Evolutionary conservation across 2,888 invertebrate genomes (phyloP), one percentile per base, ranked within the genome.

Genomic region (Drosophila greeni): DNA sequence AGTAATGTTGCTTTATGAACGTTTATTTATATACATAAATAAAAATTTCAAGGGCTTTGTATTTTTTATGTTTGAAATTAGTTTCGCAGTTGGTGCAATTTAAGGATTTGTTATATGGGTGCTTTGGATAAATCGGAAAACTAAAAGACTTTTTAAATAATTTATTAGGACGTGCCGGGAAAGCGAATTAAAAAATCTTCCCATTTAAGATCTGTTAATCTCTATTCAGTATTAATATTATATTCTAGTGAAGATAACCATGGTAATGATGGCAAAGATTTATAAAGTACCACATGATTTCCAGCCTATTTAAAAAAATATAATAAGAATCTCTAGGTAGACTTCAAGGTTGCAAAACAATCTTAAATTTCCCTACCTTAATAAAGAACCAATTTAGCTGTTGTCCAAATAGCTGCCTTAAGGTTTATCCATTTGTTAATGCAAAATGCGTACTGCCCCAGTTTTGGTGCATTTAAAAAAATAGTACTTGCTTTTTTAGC

Each of bases 401-500:
- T 9, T n/a, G 8, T 5, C 1, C 9, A 40, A 14, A 2, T 6
- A 1, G 5, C 18, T 18, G 0, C 29, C 45, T 20, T 29, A 16
- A n/a, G 12, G 6, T 34, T 8, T 5, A 11, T 12, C 20, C 48
- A 36, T 37, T 37, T 36, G 12, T 23, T 36, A 26, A 26, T 56
- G 3, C 9, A 54, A 37, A 16, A 12, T 20, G 20, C 55, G 1
- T 14, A 5, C 14, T 56, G 55, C 7, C 29, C 55, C 29, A 55
- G 36, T 56, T 55, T 14, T n/a, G 6, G 7, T 16, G 26, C 36
- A 14, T 56, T 56, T 34, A 55, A 40, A 49, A 60, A 31, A 40
- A 36, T 23, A 29, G 6, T 36, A 12, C 47, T 23, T 69, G 45
- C 60, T 69, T 67, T 54, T 45, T 42, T 31, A 69, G 37, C 49